These are phyloP conservation scores for Diacarnus erythraeanus DNA, from an alignment of 37 sponge, comb jelly and placozoan genomes.

Conservation along the genomic window DNA sequence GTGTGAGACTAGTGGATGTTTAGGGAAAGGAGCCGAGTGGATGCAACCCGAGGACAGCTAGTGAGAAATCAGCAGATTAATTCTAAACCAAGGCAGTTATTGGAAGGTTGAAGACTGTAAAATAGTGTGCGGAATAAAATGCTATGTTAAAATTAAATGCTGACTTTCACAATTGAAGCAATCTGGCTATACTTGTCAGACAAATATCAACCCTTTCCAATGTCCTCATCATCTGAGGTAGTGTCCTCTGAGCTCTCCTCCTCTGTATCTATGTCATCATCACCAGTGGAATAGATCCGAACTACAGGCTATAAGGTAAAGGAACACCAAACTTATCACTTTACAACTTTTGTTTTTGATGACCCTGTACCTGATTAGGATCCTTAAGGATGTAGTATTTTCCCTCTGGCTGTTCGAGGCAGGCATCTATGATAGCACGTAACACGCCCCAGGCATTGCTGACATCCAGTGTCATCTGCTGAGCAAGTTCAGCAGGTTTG, in stretches of 20 bases:
- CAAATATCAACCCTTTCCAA: no score
- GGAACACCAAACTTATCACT: no score
- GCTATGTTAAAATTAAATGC: no score
- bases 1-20: no score
- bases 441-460: slow-evolving; percentile 96
- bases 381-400: slow-evolving; percentile 94
- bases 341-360: background rate
- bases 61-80: no score
- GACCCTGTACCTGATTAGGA: slow-evolving; percentile 76
- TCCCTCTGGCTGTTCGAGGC: slow-evolving; percentile 56
- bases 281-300: slow-evolving; percentile 60
- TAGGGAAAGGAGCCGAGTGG: no score
- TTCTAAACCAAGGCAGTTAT: no score
- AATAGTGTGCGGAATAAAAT: no score
- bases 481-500: slow-evolving; percentile 86
- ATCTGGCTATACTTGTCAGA: no score
- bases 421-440: slow-evolving; percentile 83
- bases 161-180: no score
- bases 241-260: slow-evolving; percentile 29
- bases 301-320: slow-evolving; percentile 68
- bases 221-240: slow-evolving; percentile 3
- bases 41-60: no score
- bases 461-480: slow-evolving; percentile 90
- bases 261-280: slow-evolving; percentile 52
- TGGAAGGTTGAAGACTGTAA: no score